A percentile compares a stretch with the other conserved stretches of the same genome.
Evolutionary conservation across 2,888 invertebrate species (phyloP).

Genomic region (Ryuthela nishihirai): DNA sequence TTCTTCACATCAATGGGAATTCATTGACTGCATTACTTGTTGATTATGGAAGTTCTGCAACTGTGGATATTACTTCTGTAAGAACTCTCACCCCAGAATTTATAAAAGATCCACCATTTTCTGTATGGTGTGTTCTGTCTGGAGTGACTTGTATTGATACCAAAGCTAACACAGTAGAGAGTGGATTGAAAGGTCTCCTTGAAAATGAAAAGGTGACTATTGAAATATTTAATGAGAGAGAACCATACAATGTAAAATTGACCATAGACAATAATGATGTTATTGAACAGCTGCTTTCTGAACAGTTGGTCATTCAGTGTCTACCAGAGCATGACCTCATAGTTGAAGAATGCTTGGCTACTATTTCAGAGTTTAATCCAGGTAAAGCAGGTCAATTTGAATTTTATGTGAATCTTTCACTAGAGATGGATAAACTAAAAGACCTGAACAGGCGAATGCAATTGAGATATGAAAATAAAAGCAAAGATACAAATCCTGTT

Average conservation of each 20-base stretch:
- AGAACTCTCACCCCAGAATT: constrained; percentile 2
- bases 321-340: background rate
- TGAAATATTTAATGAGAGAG: constrained; percentile 5
- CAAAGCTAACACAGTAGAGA: constrained; percentile 1
- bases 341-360: constrained; percentile 4
- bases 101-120: constrained; percentile 10
- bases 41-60: constrained; percentile 7
- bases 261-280: constrained; percentile 1
- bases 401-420: constrained; percentile 8
- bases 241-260: constrained; percentile 8
- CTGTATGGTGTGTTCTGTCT: constrained; percentile 9
- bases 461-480: constrained; percentile 1
- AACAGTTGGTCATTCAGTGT: constrained; percentile 3
- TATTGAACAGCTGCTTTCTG: constrained; percentile 3
- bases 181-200: constrained; percentile 1
- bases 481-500: background rate
- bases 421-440: background rate
- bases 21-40: constrained; percentile 5
- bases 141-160: constrained; percentile 7
- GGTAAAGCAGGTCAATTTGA: background rate
- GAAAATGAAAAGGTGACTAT: constrained; percentile 1
- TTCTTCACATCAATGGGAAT: background rate
- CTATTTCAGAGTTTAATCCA: constrained; percentile 1
- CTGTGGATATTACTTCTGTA: background rate
- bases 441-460: constrained; percentile 9